These are phyloP conservation scores for Eulemur macaco DNA, from an alignment of 2,113 vertebrate genomes.

Conservation along the genomic window DNA sequence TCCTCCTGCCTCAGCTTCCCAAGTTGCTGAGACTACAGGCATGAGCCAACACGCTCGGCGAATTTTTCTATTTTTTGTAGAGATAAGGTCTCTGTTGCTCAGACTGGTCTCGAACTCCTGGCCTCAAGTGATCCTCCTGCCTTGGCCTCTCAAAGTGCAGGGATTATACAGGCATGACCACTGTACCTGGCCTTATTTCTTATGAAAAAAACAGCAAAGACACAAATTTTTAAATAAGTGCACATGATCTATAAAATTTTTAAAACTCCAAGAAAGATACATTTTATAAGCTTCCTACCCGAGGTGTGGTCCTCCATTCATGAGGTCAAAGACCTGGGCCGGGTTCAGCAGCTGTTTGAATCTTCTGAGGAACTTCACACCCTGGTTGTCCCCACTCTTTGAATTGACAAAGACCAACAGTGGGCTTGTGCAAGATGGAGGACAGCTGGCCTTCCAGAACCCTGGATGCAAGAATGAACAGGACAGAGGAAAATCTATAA, in stretches of 20 bases:
- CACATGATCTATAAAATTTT: neutral
- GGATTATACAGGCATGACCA: too few species aligned
- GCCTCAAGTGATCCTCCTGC: too few species aligned
- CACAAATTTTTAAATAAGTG: neutral
- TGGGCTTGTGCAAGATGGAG: slow-evolving; percentile 95
- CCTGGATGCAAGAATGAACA: slow-evolving; percentile 82
- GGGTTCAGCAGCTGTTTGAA: slow-evolving; percentile 99
- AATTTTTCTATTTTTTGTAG: too few species aligned
- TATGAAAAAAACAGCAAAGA: neutral
- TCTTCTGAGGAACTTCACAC: slow-evolving; percentile 95
- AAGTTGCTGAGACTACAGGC: too few species aligned
- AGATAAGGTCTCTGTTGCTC: too few species aligned
- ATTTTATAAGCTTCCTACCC: slow-evolving; percentile 87
- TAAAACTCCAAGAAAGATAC: neutral
- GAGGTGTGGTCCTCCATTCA: slow-evolving; percentile 98
- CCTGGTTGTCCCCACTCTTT: slow-evolving; percentile 98
- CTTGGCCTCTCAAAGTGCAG: too few species aligned
- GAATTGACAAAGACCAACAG: slow-evolving; percentile 98
- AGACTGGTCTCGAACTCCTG: too few species aligned
- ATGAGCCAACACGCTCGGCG: too few species aligned
- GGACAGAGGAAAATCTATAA: neutral
- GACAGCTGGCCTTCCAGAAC: slow-evolving; percentile 98
- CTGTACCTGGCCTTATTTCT: neutral
- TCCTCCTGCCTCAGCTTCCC: too few species aligned
- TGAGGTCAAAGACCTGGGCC: slow-evolving; percentile 98